These are phyloP conservation scores for Manis crassicaudata DNA, from an alignment of 2,797 vertebrate genomes.

Conservation along the genomic window DNA sequence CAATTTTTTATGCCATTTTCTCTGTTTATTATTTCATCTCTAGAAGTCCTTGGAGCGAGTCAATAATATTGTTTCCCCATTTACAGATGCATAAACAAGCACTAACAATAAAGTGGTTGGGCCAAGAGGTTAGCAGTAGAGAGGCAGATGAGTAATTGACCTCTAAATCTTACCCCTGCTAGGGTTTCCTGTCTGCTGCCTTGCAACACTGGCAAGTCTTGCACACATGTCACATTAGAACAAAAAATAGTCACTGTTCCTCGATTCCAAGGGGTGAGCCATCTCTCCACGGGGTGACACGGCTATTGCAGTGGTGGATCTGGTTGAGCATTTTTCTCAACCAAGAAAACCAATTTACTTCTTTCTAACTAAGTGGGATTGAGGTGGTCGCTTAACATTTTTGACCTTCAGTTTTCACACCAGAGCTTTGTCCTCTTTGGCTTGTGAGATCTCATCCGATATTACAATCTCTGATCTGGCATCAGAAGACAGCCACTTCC, in stretches of 20 bases:
- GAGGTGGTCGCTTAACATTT: neutral
- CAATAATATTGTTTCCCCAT: neutral
- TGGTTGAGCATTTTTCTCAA: neutral
- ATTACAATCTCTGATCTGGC: neutral
- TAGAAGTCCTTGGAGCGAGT: neutral
- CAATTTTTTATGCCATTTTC: neutral
- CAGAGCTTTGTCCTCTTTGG: neutral
- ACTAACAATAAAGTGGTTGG: neutral
- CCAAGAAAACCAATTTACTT: neutral
- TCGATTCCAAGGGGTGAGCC: neutral
- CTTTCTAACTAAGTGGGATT: neutral
- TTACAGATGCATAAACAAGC: constrained; percentile 43
- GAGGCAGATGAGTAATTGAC: neutral
- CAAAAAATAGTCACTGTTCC: neutral
- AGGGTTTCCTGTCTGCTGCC: neutral
- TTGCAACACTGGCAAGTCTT: neutral
- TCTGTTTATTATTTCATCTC: constrained; percentile 21
- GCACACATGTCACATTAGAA: neutral
- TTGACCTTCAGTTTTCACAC: neutral
- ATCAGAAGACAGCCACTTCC: neutral
- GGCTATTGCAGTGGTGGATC: neutral
- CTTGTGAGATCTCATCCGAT: neutral
- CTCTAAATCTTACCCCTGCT: neutral
- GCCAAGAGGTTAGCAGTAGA: neutral
- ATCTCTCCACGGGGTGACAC: neutral